Percentiles rank a stretch among this genome's conserved stretches.
Evolutionary conservation across 2,797 vertebrate species (phyloP).

Genomic region (Anguilla megastoma): DNA sequence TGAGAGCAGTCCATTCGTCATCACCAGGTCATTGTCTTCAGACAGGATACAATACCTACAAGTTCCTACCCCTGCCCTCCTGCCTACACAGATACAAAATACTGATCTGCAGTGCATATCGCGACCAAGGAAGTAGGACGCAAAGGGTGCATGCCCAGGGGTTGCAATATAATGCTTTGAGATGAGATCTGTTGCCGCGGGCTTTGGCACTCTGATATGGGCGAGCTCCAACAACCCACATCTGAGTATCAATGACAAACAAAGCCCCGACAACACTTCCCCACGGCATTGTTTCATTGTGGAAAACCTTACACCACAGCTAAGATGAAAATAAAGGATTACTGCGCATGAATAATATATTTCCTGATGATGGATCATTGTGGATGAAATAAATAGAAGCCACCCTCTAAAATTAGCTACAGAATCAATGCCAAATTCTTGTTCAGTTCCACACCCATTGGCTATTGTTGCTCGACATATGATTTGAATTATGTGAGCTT

Average conservation of each 20-base stretch:
- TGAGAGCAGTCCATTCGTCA: not conserved
- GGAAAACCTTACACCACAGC: not conserved
- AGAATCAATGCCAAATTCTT: not conserved
- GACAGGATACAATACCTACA: not conserved
- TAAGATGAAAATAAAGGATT: not conserved
- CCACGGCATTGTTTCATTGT: not conserved
- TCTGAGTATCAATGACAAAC: not conserved
- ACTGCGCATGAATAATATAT: not conserved
- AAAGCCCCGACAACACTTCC: not conserved
- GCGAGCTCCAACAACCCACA: not conserved
- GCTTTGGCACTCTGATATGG: constrained; percentile 3
- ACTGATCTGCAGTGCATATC: not conserved
- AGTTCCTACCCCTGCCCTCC: not conserved
- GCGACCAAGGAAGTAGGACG: not conserved
- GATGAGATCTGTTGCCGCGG: not conserved
- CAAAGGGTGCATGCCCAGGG: not conserved
- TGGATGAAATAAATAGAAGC: not conserved
- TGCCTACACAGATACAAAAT: not conserved
- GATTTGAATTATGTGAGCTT: not conserved
- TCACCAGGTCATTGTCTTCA: not conserved
- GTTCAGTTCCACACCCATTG: not conserved
- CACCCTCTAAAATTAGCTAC: not conserved
- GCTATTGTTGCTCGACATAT: not conserved
- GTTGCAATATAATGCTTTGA: not conserved
- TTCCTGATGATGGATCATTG: not conserved